These are phyloP conservation scores for Mionectes olivaceus DNA, from an alignment of 2,797 vertebrate genomes.

Conservation along the genomic window DNA sequence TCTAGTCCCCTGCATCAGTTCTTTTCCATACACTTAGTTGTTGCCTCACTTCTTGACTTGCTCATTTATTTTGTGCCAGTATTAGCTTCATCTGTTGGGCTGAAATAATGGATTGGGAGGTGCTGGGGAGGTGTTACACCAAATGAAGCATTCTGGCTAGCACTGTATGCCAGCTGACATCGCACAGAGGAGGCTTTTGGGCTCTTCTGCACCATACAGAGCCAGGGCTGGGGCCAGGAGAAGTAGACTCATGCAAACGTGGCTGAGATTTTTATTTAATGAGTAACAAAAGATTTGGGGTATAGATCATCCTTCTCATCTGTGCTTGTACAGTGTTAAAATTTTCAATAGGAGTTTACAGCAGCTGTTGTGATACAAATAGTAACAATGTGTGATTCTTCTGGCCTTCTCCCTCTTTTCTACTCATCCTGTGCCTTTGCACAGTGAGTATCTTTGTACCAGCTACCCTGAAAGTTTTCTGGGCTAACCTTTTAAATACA, in stretches of 20 bases:
- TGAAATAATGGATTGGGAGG: not conserved
- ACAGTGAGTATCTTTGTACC: not conserved
- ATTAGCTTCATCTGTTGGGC: not conserved
- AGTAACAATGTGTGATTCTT: not conserved
- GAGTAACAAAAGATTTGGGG: not conserved
- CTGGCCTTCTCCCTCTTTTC: not conserved
- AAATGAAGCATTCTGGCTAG: not conserved
- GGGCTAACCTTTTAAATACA: not conserved
- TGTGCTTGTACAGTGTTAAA: not conserved
- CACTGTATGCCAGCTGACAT: not conserved
- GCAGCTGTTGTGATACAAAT: not conserved
- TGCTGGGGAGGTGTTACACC: not conserved
- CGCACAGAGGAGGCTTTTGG: not conserved
- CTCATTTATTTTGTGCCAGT: not conserved
- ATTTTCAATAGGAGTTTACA: not conserved
- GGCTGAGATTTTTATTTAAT: not conserved
- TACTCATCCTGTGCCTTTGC: not conserved
- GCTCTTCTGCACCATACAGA: not conserved
- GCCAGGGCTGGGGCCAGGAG: not conserved
- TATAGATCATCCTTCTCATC: not conserved
- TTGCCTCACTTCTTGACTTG: not conserved
- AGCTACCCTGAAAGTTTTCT: not conserved
- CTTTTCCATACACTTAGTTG: not conserved
- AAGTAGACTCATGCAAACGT: not conserved
- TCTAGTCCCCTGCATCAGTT: accelerated